Conservation (phyloP, 2,888 invertebrate genomes). For the Molorchus minor region DNA sequence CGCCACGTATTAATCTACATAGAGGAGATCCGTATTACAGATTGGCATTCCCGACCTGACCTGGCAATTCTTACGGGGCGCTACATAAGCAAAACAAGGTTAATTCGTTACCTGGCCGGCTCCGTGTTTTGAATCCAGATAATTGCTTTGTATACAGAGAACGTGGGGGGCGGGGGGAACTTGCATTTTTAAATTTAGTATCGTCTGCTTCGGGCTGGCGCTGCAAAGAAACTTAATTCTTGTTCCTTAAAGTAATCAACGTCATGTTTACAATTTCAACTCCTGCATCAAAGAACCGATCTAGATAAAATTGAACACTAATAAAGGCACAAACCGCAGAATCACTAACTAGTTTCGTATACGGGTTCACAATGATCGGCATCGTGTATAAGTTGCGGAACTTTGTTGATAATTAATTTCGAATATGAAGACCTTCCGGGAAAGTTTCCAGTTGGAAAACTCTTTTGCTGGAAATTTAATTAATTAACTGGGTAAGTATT, state of each 20-base stretch:
- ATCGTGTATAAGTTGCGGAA: background rate
- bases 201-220: no score
- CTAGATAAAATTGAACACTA: no score
- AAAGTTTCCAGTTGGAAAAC: background rate
- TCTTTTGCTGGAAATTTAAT: background rate
- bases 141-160: conserved; percentile 37
- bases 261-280: background rate
- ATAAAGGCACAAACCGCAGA: no score
- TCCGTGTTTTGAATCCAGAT: conserved; percentile 43
- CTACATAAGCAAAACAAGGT: conserved; percentile 44
- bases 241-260: no score
- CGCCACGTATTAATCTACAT: conserved; percentile 27
- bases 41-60: conserved; percentile 26
- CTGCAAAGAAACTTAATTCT: no score
- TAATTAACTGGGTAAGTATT: no score
- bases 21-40: conserved; percentile 27
- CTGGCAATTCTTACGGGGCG: conserved; percentile 36
- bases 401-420: conserved; percentile 8
- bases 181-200: conserved; percentile 32
- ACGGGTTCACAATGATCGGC: conserved; percentile 1
- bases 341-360: no score
- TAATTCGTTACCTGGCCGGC: conserved; percentile 43
- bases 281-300: no score
- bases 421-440: background rate
- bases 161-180: conserved; percentile 27